Conservation (phyloP, 2,888 invertebrate genomes). For the Ramazzottius varieornatus region DNA sequence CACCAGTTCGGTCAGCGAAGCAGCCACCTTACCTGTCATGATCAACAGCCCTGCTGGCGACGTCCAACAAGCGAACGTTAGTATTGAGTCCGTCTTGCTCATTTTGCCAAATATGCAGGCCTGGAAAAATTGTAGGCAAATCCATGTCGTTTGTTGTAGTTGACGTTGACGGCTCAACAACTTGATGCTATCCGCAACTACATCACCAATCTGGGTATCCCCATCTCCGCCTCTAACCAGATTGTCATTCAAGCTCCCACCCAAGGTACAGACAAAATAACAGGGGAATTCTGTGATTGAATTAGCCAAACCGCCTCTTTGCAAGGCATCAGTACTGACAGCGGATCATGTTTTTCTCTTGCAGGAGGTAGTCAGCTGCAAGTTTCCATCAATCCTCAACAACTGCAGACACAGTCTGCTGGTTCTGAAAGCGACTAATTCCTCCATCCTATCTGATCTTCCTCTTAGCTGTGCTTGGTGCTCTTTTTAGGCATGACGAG, state of each 20-base stretch:
- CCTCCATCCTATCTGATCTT: no score
- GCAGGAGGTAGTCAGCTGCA: not conserved
- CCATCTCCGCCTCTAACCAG: not conserved
- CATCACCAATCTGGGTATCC: not conserved
- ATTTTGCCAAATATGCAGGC: not conserved
- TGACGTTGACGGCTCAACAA: not conserved
- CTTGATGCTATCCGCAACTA: not conserved
- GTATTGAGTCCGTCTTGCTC: not conserved
- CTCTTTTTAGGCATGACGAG: no score
- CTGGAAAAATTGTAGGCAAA: no score
- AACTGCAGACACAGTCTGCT: not conserved
- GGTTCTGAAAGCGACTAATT: no score
- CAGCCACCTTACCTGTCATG: not conserved
- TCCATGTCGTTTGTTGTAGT: not conserved
- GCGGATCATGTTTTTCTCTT: no score
- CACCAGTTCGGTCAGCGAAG: not conserved
- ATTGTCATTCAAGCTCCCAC: conserved; percentile 2
- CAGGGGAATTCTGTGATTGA: no score
- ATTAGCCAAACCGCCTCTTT: no score
- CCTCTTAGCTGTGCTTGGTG: no score
- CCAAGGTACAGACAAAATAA: no score
- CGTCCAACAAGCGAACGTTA: not conserved
- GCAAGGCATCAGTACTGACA: no score
- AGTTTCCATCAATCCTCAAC: not conserved
- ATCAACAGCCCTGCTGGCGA: not conserved